These are phyloP conservation scores for Prorops nasuta DNA, from an alignment of 1,140 invertebrate genomes.

Conservation along the genomic window DNA sequence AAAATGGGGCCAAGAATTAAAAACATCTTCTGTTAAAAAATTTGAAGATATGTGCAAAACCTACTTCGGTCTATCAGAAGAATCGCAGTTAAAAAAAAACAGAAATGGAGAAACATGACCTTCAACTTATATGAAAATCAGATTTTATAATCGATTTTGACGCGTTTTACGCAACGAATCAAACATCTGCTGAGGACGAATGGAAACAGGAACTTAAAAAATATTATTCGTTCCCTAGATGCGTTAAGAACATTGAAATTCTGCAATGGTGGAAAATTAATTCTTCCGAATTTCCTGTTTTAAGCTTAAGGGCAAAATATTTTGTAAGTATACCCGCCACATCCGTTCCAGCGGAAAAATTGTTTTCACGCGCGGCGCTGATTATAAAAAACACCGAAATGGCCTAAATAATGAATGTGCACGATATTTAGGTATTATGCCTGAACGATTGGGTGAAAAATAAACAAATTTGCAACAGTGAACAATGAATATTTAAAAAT, in stretches of 20 bases:
- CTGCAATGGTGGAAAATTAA: constrained; percentile 28
- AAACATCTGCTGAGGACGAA: no score
- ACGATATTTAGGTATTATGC: constrained; percentile 21
- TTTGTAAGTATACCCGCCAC: constrained; percentile 39
- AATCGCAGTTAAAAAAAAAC: no score
- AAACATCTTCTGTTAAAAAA: no score
- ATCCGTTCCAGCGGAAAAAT: constrained; percentile 39
- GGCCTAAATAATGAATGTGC: constrained; percentile 26
- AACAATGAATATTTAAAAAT: no score
- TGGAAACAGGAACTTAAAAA: neutral
- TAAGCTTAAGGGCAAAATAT: constrained; percentile 42
- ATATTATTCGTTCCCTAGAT: neutral
- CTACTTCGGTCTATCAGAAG: no score
- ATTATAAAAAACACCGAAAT: constrained; percentile 29
- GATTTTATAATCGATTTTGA: no score
- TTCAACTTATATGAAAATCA: no score
- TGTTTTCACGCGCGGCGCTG: constrained; percentile 32
- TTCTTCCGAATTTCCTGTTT: constrained; percentile 31
- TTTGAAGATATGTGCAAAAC: no score
- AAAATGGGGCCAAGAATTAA: constrained; percentile 37
- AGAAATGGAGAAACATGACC: no score
- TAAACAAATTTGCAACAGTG: no score
- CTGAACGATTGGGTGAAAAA: constrained; percentile 4
- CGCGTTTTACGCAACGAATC: neutral
- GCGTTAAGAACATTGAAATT: constrained; percentile 8